Evolutionary conservation across 2,888 invertebrate species (phyloP).

Genomic region (Hecatera dysodea): DNA sequence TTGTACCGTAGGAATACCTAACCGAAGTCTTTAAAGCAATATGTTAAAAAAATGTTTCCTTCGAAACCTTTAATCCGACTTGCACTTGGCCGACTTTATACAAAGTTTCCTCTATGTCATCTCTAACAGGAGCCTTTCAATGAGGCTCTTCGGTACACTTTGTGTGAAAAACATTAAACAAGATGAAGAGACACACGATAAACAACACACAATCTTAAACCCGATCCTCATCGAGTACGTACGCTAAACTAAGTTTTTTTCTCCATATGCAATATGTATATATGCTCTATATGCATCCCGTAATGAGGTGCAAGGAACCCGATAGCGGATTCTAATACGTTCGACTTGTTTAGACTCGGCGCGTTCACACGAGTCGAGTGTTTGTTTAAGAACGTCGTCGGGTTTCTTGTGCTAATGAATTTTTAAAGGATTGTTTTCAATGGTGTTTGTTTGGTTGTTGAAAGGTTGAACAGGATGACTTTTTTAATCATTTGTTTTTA

Average conservation of each 20-base stretch:
- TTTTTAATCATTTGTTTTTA: neutral
- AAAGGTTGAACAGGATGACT: neutral
- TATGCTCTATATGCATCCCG: slow-evolving; percentile 16
- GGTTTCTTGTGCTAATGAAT: slow-evolving; percentile 44
- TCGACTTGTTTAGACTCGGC: slow-evolving; percentile 65
- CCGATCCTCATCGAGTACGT: slow-evolving; percentile 4
- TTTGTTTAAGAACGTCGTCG: slow-evolving; percentile 55
- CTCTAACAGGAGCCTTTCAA: too few species aligned
- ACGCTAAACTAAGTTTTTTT: slow-evolving; percentile 42
- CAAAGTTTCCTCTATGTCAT: too few species aligned
- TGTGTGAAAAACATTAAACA: neutral
- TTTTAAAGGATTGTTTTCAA: slow-evolving; percentile 20
- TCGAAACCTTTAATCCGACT: too few species aligned
- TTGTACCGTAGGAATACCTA: too few species aligned
- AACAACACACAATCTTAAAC: slow-evolving; percentile 38
- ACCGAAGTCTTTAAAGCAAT: too few species aligned
- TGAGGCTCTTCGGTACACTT: too few species aligned
- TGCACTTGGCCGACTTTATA: too few species aligned
- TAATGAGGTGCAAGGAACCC: slow-evolving; percentile 61
- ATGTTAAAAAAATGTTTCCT: too few species aligned
- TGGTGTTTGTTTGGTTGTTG: slow-evolving; percentile 10
- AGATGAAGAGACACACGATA: neutral
- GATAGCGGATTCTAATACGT: slow-evolving; percentile 52
- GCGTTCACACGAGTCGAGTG: slow-evolving; percentile 45
- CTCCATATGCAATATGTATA: slow-evolving; percentile 17